These are phyloP conservation scores for Agapornis roseicollis DNA, from an alignment of 2,113 vertebrate genomes.

Conservation along the genomic window DNA sequence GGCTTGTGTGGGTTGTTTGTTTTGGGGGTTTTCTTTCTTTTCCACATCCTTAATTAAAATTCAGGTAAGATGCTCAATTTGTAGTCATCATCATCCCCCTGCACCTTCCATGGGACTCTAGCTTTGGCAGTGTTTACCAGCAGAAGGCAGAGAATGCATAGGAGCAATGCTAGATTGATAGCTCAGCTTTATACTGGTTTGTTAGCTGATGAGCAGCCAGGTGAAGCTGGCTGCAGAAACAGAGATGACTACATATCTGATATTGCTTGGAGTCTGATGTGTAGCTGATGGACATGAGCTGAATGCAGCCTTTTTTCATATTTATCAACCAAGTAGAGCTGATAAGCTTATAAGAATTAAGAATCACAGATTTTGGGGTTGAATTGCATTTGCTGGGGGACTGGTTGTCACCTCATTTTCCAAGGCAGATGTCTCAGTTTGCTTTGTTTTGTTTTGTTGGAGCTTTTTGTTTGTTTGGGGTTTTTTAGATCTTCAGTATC, in stretches of 20 bases:
- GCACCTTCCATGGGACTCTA: rapidly evolving
- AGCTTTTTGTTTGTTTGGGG: background rate
- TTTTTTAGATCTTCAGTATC: background rate
- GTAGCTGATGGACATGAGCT: rapidly evolving
- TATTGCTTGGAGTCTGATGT: background rate
- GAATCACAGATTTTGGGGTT: background rate
- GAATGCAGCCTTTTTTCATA: rapidly evolving
- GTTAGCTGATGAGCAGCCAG: background rate
- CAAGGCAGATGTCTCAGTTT: background rate
- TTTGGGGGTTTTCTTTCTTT: too few species aligned
- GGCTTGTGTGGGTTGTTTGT: background rate
- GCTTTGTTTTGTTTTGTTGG: background rate
- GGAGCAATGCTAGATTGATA: background rate
- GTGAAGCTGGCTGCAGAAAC: background rate
- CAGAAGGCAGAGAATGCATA: background rate
- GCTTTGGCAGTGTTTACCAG: background rate
- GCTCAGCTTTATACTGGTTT: rapidly evolving
- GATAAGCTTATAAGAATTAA: background rate
- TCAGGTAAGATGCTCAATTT: background rate
- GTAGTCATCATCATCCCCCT: rapidly evolving
- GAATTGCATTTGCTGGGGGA: background rate
- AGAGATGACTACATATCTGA: rapidly evolving
- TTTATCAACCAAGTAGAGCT: background rate
- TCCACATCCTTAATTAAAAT: background rate
- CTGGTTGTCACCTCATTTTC: background rate